Evolutionary conservation across 2,113 vertebrate species (phyloP), one percentile per base, ranked within the genome.

Genomic region (Aptenodytes forsteri): DNA sequence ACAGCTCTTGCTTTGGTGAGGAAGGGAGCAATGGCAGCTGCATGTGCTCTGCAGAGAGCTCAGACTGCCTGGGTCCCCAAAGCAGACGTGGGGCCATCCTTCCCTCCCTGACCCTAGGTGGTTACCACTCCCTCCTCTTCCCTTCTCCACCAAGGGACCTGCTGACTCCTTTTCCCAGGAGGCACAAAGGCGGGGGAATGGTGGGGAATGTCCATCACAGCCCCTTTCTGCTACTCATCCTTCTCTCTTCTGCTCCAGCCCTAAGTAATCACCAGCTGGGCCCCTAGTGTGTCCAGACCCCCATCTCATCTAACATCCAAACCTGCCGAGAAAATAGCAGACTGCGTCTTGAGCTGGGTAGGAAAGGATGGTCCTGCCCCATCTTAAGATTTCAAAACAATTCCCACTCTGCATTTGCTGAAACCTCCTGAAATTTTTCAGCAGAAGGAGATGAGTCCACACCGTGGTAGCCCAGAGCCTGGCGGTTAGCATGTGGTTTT

Each of bases 31-130:
- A 19, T 1, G 10, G 56, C 55, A 44, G 16, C 83, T 50, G 17
- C 22, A 7, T 9, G n/a, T 71, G 46, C 46, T 52, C 61, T 79
- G 69, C 36, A 73, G 44, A 73, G 25, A 70, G n/a, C 38, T 93
- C 77, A 55, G 77, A 64, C 14, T 64, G 16, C 40, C 26, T 55
- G 58, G 23, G 20, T 42, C 40, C 36, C 50, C 44, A 15, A 4
- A 42, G 11, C 0, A 1, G 40, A 16, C 0, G 0, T 30, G 4
- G 19, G 30, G 10, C 11, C 22, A 32, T 55, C 25, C 3, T 2
- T 58, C 10, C 36, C 11, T 91, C 30, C 46, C 30, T 4, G 7
- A 22, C 6, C n/a, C 47, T 38, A 18, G 20, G 12, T 62, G 34
- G 9, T 67, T 47, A 59, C 11, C 36, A 29, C 25, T 46, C 26